Evolutionary conservation across 2,797 vertebrate genomes (phyloP).

Genomic region (Gymnocypris eckloni): DNA sequence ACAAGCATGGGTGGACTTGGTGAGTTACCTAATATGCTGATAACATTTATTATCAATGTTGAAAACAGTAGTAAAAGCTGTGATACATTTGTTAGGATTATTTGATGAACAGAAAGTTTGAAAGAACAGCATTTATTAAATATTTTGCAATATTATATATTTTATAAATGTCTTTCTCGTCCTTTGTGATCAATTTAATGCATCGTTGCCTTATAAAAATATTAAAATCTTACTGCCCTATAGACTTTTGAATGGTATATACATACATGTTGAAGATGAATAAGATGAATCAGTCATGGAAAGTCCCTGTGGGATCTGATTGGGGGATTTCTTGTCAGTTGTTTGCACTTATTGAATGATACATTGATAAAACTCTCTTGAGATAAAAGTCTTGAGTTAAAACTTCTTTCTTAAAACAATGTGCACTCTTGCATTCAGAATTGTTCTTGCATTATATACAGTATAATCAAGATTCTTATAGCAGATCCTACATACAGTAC

Average conservation of each 20-base stretch:
- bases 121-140: not conserved
- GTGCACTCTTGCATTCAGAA: not conserved
- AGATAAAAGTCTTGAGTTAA: not conserved
- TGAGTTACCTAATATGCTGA: constrained; percentile 70
- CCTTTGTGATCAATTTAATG: not conserved
- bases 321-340: not conserved
- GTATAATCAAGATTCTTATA: not conserved
- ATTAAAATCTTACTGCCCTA: not conserved
- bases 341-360: constrained; percentile 28
- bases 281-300: constrained; percentile 6
- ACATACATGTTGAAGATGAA: not conserved
- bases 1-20: constrained; percentile 98
- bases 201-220: not conserved
- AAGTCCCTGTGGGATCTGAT: constrained; percentile 30
- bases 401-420: not conserved
- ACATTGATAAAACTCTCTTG: not conserved
- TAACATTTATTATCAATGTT: not conserved
- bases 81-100: not conserved
- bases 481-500: not conserved
- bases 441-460: not conserved
- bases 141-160: not conserved
- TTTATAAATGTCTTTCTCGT: not conserved
- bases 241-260: not conserved
- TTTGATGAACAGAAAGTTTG: not conserved
- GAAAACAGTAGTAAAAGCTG: not conserved